Evolutionary conservation across 2,888 invertebrate genomes (phyloP).

Genomic region (Megaustenia siamemsis): DNA sequence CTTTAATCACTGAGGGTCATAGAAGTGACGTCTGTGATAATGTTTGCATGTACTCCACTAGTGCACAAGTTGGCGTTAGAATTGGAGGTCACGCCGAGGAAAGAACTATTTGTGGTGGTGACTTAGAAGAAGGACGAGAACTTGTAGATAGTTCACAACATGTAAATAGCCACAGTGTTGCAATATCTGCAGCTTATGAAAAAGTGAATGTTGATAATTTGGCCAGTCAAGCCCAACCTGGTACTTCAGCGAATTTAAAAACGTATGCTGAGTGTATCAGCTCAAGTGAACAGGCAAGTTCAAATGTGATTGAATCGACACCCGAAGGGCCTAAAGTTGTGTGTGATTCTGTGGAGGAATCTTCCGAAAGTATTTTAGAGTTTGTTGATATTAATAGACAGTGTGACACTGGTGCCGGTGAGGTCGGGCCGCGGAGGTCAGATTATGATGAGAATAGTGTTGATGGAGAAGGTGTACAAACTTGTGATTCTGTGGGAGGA

Average conservation of each 20-base stretch:
- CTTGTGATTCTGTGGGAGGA: constrained; percentile 42
- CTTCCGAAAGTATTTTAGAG: constrained; percentile 5
- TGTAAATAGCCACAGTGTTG: constrained; percentile 37
- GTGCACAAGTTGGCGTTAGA: constrained; percentile 23
- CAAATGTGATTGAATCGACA: constrained; percentile 5
- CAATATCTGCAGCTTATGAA: constrained; percentile 29
- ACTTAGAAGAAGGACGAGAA: background rate
- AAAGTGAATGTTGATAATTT: background rate
- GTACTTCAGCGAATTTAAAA: constrained; percentile 16
- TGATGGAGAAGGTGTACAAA: constrained; percentile 8
- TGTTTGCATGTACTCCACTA: constrained; percentile 40
- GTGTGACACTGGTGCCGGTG: constrained; percentile 14
- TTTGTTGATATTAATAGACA: background rate
- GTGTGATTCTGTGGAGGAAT: constrained; percentile 51
- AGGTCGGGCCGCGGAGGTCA: background rate
- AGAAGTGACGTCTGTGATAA: constrained; percentile 50
- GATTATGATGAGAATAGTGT: constrained; percentile 17
- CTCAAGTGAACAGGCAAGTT: constrained; percentile 39
- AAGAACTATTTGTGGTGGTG: background rate
- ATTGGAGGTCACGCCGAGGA: background rate
- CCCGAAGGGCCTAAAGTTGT: constrained; percentile 13
- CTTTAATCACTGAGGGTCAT: constrained; percentile 12
- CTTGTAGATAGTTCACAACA: constrained; percentile 52
- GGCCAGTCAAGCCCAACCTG: background rate
- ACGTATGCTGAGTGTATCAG: constrained; percentile 43